Conservation (phyloP, 2,888 invertebrate genomes). For the Papilio gigon region DNA sequence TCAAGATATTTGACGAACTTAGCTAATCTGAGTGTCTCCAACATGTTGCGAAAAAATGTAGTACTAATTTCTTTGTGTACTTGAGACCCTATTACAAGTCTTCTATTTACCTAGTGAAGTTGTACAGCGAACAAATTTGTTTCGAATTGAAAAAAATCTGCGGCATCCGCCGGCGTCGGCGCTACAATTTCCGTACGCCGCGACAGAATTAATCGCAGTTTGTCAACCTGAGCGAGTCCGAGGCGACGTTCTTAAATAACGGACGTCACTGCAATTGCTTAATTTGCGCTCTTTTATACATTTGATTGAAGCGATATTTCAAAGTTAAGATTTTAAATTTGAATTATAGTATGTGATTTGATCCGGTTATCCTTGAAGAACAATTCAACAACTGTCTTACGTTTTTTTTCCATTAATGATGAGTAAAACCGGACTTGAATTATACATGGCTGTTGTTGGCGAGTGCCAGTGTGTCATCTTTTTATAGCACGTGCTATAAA, state of each 20-base stretch:
- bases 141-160: conserved; percentile 20
- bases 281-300: conserved; percentile 51
- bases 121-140: conserved; percentile 29
- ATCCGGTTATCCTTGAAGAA: conserved; percentile 26
- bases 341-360: conserved; percentile 33
- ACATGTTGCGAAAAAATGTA: too few species aligned
- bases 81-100: too few species aligned
- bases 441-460: conserved; percentile 16
- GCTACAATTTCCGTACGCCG: conserved; percentile 30
- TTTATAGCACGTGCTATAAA: conserved; percentile 38
- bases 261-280: conserved; percentile 54
- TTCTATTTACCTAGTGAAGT: too few species aligned
- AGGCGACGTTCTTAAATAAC: conserved; percentile 43
- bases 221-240: conserved; percentile 31
- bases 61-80: too few species aligned
- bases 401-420: conserved; percentile 23
- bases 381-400: conserved; percentile 14
- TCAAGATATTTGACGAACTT: too few species aligned
- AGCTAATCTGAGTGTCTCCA: too few species aligned
- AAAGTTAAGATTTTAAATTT: conserved; percentile 29
- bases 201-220: conserved; percentile 24
- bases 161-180: conserved; percentile 8
- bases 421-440: conserved; percentile 28
- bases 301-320: conserved; percentile 43
- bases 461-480: conserved; percentile 25